phyloP scores from a whole-genome alignment of 2,888 invertebrate species.

The Xestia sexstrigata region DNA sequence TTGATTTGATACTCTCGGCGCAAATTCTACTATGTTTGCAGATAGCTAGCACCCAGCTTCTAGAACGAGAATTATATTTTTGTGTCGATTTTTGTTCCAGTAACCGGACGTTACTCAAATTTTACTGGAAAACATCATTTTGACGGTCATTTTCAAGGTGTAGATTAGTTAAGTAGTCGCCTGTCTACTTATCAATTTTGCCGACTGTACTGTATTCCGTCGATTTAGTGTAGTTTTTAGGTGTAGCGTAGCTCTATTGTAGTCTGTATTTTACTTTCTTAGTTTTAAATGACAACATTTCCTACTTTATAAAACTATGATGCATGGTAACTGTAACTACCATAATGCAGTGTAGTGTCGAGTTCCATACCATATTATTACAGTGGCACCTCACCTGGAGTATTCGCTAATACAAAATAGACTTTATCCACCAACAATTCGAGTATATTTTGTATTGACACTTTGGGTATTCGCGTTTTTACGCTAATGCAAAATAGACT shows the following conservation, averaged over 20 bases:
- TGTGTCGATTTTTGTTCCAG: not conserved
- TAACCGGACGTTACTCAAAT: not conserved
- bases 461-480: not conserved
- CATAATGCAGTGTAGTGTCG: not conserved
- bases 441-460: not conserved
- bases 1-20: not conserved
- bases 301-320: not conserved
- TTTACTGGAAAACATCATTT: not conserved
- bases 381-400: not conserved
- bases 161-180: not conserved
- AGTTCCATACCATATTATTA: slow-evolving; percentile 13
- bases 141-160: not conserved
- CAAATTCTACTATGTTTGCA: not conserved
- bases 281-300: not conserved
- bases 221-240: not conserved
- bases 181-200: slow-evolving; percentile 11
- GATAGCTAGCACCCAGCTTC: not conserved
- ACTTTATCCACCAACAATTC: not conserved
- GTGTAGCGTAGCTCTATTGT: not conserved
- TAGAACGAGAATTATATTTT: not conserved
- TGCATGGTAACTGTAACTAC: not conserved
- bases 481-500: not conserved
- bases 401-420: not conserved
- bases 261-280: not conserved
- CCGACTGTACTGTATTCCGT: not conserved